Base-by-base conservation (phyloP, 2,888 invertebrate species). In the Coelinius sp. region DNA sequence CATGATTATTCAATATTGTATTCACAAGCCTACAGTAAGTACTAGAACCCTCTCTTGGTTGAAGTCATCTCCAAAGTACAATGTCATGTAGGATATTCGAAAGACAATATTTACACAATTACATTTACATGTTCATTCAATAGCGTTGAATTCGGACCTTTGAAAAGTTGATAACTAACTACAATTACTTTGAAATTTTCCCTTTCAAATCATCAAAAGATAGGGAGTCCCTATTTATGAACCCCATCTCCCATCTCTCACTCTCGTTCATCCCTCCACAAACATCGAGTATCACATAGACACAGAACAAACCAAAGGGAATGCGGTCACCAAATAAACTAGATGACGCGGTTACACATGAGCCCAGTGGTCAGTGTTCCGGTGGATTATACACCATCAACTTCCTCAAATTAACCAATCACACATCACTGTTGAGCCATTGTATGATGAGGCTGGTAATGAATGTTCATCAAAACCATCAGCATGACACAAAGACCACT, bases 391-490 rank as follows among this genome's bases (percentile, higher is more conserved):
- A 31, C 12, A 10, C 20, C 59, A 14, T 35, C 17, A 31, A 35
- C 20, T 59, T 59, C 35, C 59, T 59, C 35, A 59, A 59, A 31
- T 59, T 17, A 59, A 59, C 35, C 59, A 59, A 59, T 59, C 17
- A 27, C 59, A 6, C 31, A 59, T 35, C 31, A 25, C 20, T 31
- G 59, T 59, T 59, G 35, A 59, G 35, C 14, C 4, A n/a, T 22
- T 59, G 35, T 31, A 35, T 20, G 35, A 59, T 49, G 46, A 25
- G 53, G 53, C 24, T 25, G 27, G 20, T 59, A 59, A 59, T 59
- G 35, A 59, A 20, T 14, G 10, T 31, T n/a, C 31, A 59, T 31
- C 35, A 59, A 59, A 59, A 59, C 31, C 35, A 1, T 20, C 59
- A 20, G 10, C 25, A 31, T 5, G 5, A 35, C 59, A 59, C 59